phyloP scores from a whole-genome alignment of 35 echinoderm and acorn worm genomes.

The Hemicentrotus pulcherrimus region DNA sequence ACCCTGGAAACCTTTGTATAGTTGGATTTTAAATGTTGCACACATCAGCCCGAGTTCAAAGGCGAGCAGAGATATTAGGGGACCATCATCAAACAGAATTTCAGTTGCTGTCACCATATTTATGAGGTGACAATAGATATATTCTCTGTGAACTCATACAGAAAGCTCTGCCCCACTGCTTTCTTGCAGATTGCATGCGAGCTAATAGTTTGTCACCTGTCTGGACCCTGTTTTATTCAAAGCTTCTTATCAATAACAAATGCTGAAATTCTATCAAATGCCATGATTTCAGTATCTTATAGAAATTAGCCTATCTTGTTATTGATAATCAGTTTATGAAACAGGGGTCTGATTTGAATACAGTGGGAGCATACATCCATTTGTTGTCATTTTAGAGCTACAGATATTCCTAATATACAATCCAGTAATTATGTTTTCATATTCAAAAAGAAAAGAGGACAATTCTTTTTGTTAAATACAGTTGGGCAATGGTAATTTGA shows the following conservation, averaged over 20 bases:
- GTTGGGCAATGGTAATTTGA: neutral
- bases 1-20: too few species aligned
- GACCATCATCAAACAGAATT: neutral
- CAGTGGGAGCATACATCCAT: neutral
- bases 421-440: neutral
- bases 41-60: neutral
- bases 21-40: too few species aligned
- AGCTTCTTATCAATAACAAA: too few species aligned
- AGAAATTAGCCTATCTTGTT: too few species aligned
- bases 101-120: neutral
- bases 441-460: neutral
- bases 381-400: neutral
- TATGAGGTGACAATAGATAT: neutral
- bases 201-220: conserved; percentile 15
- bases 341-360: neutral
- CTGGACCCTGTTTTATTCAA: too few species aligned
- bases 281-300: too few species aligned
- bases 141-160: neutral
- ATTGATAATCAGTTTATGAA: too few species aligned
- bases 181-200: neutral
- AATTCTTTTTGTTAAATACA: neutral
- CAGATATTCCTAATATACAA: neutral
- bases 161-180: neutral
- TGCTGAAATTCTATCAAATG: too few species aligned
- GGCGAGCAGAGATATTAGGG: neutral